Conservation (phyloP, 2,797 vertebrate species). For the Botia kubotai region DNA sequence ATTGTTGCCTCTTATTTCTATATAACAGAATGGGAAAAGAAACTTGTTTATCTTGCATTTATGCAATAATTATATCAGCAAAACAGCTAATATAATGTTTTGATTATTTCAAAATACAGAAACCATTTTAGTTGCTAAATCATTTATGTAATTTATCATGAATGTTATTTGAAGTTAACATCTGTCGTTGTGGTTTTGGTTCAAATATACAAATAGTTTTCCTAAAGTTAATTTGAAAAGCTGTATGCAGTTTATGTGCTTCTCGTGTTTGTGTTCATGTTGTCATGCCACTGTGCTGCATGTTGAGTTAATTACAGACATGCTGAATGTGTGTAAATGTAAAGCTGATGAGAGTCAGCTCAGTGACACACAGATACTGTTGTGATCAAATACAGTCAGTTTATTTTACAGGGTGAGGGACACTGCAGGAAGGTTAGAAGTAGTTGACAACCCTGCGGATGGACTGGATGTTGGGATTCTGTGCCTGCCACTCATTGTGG, state of each 20-base stretch:
- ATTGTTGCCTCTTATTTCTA: background rate
- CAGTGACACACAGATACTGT: constrained; percentile 50
- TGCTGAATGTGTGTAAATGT: background rate
- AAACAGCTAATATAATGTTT: background rate
- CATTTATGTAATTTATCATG: background rate
- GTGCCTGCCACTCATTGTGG: constrained; percentile 86
- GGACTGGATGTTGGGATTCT: constrained; percentile 88
- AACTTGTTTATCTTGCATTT: background rate
- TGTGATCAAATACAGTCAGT: no score
- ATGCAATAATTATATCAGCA: background rate
- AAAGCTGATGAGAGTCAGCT: no score
- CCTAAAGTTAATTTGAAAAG: background rate
- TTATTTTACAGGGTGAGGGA: constrained; percentile 41
- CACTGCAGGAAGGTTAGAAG: constrained; percentile 74
- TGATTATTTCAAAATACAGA: no score
- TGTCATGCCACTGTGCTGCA: no score
- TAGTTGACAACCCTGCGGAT: constrained; percentile 89
- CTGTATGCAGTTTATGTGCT: background rate
- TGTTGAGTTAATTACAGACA: background rate
- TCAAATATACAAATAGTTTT: background rate
- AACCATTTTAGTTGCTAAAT: no score
- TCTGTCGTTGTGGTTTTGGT: background rate
- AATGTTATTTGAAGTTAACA: background rate
- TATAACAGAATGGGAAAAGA: background rate
- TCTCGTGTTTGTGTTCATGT: no score